Evolutionary conservation across 2,888 invertebrate species (phyloP), one percentile per base, ranked within the genome.

Genomic region (Caenorhabditis japonica): DNA sequence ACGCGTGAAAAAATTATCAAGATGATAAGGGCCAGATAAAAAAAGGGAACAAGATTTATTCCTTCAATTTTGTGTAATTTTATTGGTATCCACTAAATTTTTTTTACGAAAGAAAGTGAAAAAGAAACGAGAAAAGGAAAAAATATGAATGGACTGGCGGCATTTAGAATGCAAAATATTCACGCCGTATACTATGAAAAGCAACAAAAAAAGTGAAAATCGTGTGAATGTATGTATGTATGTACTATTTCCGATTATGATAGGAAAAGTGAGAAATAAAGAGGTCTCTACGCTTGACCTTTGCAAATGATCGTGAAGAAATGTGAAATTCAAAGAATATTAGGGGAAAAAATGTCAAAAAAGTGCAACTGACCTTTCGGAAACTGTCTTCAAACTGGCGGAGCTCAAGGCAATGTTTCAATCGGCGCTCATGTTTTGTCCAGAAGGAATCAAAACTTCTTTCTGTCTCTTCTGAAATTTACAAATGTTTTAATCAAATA

Each of bases 341-440:
- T 2, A n/a, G n/a, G n/a, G n/a, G n/a, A n/a, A n/a, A n/a, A 13
- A 41, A 41, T 41, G 17, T 12, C 7, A 41, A 17, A n/a, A 41
- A 41, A 17, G 17, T 17, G 30, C 30, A 47, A 73, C 79, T 39
- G 46, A 86, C 87, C 88, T 95, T 93, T 87, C 94, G 92, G 88
- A 97, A 97, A 88, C 94, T 93, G 88, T 94, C 94, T 90, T 97
- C 96, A 90, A 97, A 97, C 84, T 93, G 92, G 84, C 96, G 91
- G 87, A 97, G 91, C 85, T 93, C 93, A 79, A 97, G 90, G 90
- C 95, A 95, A 88, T 95, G 94, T 85, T 93, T 92, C 87, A 97
- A 90, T 86, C 94, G 93, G 52, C 92, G 92, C 84, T 94, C 94
- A 90, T 97, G 96, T 85, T 93, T 92, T 62, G 92, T 92, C 96